Conservation (phyloP, 2,113 vertebrate species). For the Tragelaphus buxtoni region DNA sequence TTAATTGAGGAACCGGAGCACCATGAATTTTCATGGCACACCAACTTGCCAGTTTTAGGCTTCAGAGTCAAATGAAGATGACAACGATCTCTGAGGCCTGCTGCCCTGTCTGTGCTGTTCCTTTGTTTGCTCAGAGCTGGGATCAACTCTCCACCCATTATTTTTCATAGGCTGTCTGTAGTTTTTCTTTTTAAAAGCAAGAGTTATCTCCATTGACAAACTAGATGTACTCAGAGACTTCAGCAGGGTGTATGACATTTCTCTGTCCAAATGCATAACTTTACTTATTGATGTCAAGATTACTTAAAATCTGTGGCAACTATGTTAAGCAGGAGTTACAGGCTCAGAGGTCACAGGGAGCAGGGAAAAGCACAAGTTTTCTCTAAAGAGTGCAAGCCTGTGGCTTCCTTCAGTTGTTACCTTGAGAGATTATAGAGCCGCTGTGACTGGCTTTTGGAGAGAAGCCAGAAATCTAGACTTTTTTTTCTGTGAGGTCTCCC, state of each 20-base stretch:
- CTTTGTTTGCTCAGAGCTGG: neutral
- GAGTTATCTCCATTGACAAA: neutral
- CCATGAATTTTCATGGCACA: neutral
- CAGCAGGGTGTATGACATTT: neutral
- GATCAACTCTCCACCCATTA: no score
- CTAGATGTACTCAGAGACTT: neutral
- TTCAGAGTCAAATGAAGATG: neutral
- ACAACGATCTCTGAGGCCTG: neutral
- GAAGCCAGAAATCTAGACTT: neutral
- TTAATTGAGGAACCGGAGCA: neutral
- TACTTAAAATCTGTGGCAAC: neutral
- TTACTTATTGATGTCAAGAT: neutral
- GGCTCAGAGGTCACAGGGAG: neutral
- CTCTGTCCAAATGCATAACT: neutral
- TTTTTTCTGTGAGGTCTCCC: neutral
- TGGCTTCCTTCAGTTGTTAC: fast-evolving
- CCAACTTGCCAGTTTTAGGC: neutral
- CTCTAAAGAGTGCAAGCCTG: neutral
- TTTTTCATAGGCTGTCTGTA: neutral
- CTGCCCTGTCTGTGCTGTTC: neutral
- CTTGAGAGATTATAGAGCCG: neutral
- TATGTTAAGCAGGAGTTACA: neutral
- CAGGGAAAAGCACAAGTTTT: fast-evolving
- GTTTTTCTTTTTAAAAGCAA: neutral
- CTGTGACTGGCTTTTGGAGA: neutral